Base-by-base conservation (phyloP, 2,113 vertebrate genomes). In the Nestor notabilis region DNA sequence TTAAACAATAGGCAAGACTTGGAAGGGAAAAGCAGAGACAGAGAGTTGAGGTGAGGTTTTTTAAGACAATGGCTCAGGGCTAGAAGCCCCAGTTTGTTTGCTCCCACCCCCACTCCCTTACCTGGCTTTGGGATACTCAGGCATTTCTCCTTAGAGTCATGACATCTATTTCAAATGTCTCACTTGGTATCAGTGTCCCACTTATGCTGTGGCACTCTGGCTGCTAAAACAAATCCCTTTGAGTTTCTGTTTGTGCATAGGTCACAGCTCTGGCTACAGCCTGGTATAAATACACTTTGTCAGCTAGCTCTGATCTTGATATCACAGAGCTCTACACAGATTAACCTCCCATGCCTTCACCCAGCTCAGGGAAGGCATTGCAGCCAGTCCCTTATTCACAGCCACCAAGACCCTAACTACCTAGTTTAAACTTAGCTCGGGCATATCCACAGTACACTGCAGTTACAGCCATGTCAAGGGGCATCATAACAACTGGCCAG, bases 271-370 rank as follows among this genome's bases (percentile, higher is more conserved):
- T 66, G 74, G 55, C 74, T 82, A 43, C n/a, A 66, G 65, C 55
- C 43, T 74, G 12, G 3, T 55, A 29, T 24, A 53, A 61, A 65
- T 11, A 47, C 24, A 52, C 23, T 60, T 74, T 9, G 23, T 53
- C 87, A 68, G 24, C 17, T 20, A 18, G 68, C 49, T 81, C 60
- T 7, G 2, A 29, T 14, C 33, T 2, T 33, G 55, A 49, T 49
- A 44, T 10, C 37, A 35, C 0, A 1, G 35, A 69, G 77, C 87
- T 69, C 72, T 43, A 18, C 10, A 9, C 0, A 1, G 37, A 29
- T 66, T 78, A 74, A 39, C 37, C 41, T 72, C 72, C 52, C 7
- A 1, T 60, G 47, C 28, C 23, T 43, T 78, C 46, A 43, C 18
- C 13, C 60, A 33, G 46, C 41, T 77, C 3, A 0, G 27, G 39